phyloP scores from a whole-genome alignment of 2,888 invertebrate species.

The Scotopteryx bipunctaria region DNA sequence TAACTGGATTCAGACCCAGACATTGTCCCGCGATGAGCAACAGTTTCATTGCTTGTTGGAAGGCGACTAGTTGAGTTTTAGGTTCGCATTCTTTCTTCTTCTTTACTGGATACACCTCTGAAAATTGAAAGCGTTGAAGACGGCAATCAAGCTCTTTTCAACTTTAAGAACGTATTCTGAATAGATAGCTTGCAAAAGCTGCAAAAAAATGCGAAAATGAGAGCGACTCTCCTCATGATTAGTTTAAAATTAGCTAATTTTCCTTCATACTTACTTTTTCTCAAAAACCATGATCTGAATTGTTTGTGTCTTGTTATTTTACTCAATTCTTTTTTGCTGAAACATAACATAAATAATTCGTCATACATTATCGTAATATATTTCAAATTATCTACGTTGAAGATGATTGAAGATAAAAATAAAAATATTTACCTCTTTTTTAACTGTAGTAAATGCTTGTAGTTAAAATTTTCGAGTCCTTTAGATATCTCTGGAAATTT shows the following conservation, averaged over 20 bases:
- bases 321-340: constrained; percentile 14
- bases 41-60: constrained; percentile 52
- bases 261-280: constrained; percentile 18
- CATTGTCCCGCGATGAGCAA: constrained; percentile 48
- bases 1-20: constrained; percentile 54
- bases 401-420: no score
- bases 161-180: no score
- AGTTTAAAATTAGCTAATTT: not conserved
- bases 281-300: constrained; percentile 8
- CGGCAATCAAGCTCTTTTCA: no score
- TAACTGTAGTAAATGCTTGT: constrained; percentile 14
- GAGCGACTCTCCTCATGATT: no score
- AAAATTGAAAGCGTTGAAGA: not conserved
- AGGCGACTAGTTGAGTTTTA: constrained; percentile 41
- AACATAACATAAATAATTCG: constrained; percentile 1
- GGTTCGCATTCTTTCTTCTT: constrained; percentile 1
- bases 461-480: constrained; percentile 38
- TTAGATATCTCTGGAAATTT: constrained; percentile 43
- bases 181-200: no score
- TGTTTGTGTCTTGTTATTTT: constrained; percentile 6
- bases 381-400: no score
- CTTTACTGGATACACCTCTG: constrained; percentile 18
- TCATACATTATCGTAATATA: not conserved
- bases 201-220: no score
- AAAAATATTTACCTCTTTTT: constrained; percentile 12